A percentile compares a stretch with the other conserved stretches of the same genome.
Conservation (phyloP, 2,113 vertebrate species). For the Camelus dromedarius region DNA sequence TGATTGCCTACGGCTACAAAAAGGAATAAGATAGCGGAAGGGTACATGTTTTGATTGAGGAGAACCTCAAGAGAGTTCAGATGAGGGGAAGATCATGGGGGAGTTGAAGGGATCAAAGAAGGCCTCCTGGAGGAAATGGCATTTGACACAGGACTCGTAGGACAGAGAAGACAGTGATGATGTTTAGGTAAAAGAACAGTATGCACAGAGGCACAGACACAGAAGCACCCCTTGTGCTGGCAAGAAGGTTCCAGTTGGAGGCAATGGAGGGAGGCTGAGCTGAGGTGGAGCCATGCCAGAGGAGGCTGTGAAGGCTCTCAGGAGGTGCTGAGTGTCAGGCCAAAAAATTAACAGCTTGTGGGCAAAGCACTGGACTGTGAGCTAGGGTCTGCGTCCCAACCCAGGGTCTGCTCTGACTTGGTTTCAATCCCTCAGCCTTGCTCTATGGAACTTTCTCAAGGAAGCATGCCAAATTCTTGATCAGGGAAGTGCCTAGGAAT, state of each 20-base stretch:
- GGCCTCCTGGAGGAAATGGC: slow-evolving; percentile 26
- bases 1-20: neutral
- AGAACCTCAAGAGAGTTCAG: slow-evolving; percentile 14
- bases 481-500: neutral
- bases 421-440: neutral
- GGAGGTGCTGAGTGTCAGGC: neutral
- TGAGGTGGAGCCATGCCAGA: neutral
- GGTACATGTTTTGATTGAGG: neutral
- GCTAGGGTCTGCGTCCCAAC: neutral
- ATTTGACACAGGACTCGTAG: slow-evolving; percentile 13
- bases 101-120: neutral
- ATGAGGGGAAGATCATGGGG: neutral
- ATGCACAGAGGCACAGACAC: neutral
- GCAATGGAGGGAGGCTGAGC: neutral
- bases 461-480: neutral
- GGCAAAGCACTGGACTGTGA: neutral
- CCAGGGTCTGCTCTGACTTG: neutral
- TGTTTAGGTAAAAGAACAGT: neutral
- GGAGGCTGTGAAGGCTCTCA: neutral
- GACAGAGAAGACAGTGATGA: neutral
- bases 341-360: neutral
- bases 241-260: neutral
- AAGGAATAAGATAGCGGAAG: neutral
- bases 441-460: slow-evolving; percentile 24
- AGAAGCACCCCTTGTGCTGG: neutral